Base-by-base conservation (phyloP, 1,140 invertebrate species). In the Temnothorax curvispinosus region DNA sequence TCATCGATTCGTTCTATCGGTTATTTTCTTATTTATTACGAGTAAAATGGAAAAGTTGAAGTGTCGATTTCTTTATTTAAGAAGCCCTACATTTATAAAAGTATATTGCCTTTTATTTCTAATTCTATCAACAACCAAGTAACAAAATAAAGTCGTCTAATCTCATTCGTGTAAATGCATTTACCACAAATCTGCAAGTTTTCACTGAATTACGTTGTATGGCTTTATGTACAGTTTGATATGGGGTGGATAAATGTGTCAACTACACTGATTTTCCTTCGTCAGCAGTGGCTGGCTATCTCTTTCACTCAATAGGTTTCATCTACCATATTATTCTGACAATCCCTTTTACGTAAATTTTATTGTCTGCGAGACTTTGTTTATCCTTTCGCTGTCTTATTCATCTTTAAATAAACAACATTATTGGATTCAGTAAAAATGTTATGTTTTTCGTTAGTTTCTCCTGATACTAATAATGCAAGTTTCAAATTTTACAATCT, bases 291-390 rank as follows among this genome's bases (percentile, higher is more conserved):
- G n/a, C 50, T 27, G 38, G 32, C 69, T 86, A 71, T 81, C 76
- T 86, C 52, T 86, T 81, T 80, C 60, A 80, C 50, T 80, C 60
- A 21, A 80, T 65, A 52, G 21, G 18, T 56, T 85, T 65, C 18
- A 82, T 74, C 32, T 21, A 27, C 13, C 27, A 13, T 38, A 41
- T 60, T 35, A 60, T 74, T 60, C 27, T 35, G 18, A 72, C 27
- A 71, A 82, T 58, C 1, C 56, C 41, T 74, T 74, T 32, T 13
- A 38, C 27, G 18, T 50, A 35, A 41, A 35, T 44, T 56, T 35
- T n/a, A 44, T 56, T 21, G 13, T 71, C 13, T 54, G 18, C 27
- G 8, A 41, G 13, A 56, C 6, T 11, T 8, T 15, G 18, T 0
- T 2, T 13, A 41, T 27, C 0, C 11, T 62, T 50, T 32, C 13